Evolutionary conservation across 2,797 vertebrate species (phyloP).

Genomic region (Schizopygopsis pylzovi): DNA sequence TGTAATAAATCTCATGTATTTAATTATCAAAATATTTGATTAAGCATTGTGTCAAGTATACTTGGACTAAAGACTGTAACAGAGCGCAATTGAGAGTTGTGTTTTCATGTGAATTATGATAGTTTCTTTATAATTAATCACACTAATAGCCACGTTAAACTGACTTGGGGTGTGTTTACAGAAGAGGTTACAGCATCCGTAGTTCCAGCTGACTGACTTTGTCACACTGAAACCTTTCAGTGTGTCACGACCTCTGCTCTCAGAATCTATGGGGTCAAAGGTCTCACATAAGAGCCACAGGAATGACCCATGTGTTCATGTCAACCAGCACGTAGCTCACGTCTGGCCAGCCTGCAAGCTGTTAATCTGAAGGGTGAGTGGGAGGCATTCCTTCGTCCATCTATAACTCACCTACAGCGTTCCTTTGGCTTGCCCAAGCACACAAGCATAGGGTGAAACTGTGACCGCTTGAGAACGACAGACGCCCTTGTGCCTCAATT

Average conservation of each 20-base stretch:
- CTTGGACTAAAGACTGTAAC: neutral
- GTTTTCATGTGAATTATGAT: neutral
- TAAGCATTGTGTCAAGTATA: neutral
- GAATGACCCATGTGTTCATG: conserved; percentile 13
- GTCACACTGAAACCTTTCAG: conserved; percentile 3
- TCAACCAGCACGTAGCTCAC: neutral
- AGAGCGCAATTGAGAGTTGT: neutral
- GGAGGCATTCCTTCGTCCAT: neutral
- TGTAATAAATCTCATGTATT: too few relatives aligned
- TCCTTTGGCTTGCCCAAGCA: neutral
- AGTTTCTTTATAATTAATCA: neutral
- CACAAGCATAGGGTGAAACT: neutral
- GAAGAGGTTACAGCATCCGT: neutral
- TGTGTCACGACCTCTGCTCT: conserved; percentile 18
- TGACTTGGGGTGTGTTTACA: neutral
- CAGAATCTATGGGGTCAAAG: conserved; percentile 4
- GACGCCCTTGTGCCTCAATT: neutral
- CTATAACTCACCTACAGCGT: neutral
- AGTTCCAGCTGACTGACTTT: conserved; percentile 9
- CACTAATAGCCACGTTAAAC: neutral
- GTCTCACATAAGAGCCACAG: neutral
- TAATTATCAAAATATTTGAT: too few relatives aligned
- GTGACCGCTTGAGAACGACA: neutral
- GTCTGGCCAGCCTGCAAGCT: conserved; percentile 6
- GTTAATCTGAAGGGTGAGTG: conserved; percentile 14